phyloP scores from a whole-genome alignment of 2,888 invertebrate species.

The Paralinhomoeus sp. region DNA sequence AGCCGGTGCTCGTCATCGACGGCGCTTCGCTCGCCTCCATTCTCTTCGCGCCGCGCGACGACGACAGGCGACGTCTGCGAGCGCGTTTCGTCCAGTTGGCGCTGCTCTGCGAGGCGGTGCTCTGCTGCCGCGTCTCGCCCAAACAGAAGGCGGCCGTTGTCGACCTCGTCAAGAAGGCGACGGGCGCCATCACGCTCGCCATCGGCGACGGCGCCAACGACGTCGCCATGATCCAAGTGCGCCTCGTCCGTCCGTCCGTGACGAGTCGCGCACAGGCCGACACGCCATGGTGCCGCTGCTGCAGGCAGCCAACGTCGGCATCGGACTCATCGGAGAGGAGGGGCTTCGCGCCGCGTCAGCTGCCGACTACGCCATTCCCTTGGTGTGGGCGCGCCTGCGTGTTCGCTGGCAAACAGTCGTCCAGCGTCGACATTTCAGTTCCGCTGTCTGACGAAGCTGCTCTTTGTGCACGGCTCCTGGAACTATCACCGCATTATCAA shows the following conservation, averaged over 20 bases:
- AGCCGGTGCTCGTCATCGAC: too few relatives aligned
- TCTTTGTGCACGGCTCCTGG: constrained; percentile 96
- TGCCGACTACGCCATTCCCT: constrained; percentile 91
- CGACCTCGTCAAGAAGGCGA: constrained; percentile 34
- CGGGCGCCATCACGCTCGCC: constrained; percentile 66
- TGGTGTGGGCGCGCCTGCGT: constrained; percentile 34
- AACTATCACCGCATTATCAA: constrained; percentile 92
- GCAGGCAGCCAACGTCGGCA: constrained; percentile 75
- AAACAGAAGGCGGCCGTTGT: constrained; percentile 56
- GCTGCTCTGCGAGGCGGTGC: constrained; percentile 76
- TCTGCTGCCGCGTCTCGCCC: constrained; percentile 85
- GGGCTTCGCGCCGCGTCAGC: constrained; percentile 95
- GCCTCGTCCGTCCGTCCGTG: not conserved
- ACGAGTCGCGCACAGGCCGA: not conserved
- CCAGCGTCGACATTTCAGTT: constrained; percentile 40
- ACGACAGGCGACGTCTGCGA: constrained; percentile 34
- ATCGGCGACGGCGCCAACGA: constrained; percentile 94
- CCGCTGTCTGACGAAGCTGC: constrained; percentile 61
- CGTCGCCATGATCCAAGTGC: constrained; percentile 72
- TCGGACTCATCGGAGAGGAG: constrained; percentile 88
- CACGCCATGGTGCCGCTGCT: too few relatives aligned
- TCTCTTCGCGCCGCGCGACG: too few relatives aligned
- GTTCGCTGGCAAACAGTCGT: too few relatives aligned
- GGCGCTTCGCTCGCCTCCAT: too few relatives aligned
- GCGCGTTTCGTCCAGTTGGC: constrained; percentile 80